Evolutionary conservation across 2,888 invertebrate genomes (phyloP).

Genomic region (Dioctria linearis): DNA sequence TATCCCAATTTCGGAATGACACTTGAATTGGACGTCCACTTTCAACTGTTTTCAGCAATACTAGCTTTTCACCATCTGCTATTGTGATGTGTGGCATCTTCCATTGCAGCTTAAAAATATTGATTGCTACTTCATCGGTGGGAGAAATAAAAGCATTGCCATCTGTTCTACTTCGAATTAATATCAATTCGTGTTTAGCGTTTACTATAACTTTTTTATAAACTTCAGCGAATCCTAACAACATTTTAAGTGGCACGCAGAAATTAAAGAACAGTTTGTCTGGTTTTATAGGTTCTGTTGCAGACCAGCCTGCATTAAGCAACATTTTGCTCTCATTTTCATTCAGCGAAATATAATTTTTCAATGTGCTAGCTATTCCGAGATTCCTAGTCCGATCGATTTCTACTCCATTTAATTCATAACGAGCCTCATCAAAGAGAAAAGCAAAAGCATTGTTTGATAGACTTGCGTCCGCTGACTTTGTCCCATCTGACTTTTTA

Average conservation of each 20-base stretch:
- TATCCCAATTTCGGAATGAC: slow-evolving; percentile 42
- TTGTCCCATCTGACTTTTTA: slow-evolving; percentile 41
- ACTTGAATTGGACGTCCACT: slow-evolving; percentile 31
- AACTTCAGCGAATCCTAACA: slow-evolving; percentile 66
- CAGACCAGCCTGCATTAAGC: slow-evolving; percentile 59
- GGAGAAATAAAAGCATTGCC: slow-evolving; percentile 38
- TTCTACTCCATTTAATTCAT: slow-evolving; percentile 65
- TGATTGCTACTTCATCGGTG: slow-evolving; percentile 42
- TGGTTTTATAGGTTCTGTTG: slow-evolving; percentile 24
- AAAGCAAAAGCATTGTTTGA: slow-evolving; percentile 60
- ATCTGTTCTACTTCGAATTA: slow-evolving; percentile 56
- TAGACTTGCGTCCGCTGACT: neutral
- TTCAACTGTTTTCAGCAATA: slow-evolving; percentile 33
- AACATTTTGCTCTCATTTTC: slow-evolving; percentile 54
- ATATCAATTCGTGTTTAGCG: slow-evolving; percentile 65
- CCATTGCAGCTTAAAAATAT: slow-evolving; percentile 61
- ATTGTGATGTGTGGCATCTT: slow-evolving; percentile 56
- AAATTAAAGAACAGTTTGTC: slow-evolving; percentile 62
- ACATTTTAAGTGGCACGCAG: slow-evolving; percentile 63
- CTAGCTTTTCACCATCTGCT: slow-evolving; percentile 42
- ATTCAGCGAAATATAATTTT: slow-evolving; percentile 63
- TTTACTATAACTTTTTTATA: slow-evolving; percentile 66
- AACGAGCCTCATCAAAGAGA: slow-evolving; percentile 65
- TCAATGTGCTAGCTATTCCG: slow-evolving; percentile 64
- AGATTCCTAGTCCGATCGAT: slow-evolving; percentile 63